Conservation (phyloP, 2,113 vertebrate genomes). For the Oreocharis arfaki region DNA sequence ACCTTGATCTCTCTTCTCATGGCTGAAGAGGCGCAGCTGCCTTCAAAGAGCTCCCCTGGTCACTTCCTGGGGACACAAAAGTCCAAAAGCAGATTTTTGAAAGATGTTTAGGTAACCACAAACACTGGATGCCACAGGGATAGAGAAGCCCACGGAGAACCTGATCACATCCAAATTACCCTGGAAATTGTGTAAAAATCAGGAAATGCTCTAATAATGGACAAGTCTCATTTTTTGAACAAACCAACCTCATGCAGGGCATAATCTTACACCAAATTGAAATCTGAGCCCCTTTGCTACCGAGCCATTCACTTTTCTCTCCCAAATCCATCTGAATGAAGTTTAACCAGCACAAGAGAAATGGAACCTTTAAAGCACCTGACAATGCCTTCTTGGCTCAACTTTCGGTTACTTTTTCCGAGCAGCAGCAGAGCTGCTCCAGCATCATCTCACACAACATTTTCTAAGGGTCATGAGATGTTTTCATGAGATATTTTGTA, state of each 20-base stretch:
- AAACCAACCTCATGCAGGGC: background rate
- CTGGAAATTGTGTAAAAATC: background rate
- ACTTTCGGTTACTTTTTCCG: background rate
- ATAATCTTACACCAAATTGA: background rate
- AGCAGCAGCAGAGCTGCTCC: background rate
- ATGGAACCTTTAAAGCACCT: background rate
- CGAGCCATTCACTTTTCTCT: background rate
- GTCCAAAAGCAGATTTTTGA: background rate
- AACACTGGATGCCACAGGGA: background rate
- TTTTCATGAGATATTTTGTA: background rate
- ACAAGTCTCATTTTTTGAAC: background rate
- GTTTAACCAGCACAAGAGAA: background rate
- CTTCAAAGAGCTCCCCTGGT: background rate
- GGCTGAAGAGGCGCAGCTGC: background rate
- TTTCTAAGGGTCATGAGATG: background rate
- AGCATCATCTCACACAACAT: background rate
- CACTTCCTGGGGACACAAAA: background rate
- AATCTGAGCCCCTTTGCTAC: background rate
- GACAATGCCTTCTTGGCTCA: background rate
- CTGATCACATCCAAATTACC: background rate
- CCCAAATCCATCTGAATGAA: background rate
- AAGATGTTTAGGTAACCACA: background rate
- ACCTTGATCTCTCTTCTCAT: background rate
- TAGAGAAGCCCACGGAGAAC: background rate
- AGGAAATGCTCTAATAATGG: background rate